Percentiles rank a stretch among this genome's conserved stretches.
Evolutionary conservation across 1,140 invertebrate species (phyloP).

Genomic region (Dreissena polymorpha): DNA sequence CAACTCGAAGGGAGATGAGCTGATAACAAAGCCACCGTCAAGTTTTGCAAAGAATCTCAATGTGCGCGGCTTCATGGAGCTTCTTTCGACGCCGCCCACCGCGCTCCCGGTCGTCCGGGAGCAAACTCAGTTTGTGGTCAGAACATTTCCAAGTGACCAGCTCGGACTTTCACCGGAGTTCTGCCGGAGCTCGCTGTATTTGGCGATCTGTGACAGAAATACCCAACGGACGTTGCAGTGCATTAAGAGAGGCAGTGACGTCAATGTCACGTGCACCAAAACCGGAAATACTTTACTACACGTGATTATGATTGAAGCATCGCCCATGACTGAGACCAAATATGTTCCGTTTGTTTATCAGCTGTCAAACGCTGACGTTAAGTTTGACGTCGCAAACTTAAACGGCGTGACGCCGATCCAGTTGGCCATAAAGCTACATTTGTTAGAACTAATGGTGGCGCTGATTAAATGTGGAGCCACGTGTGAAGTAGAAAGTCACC

Average conservation of each 20-base stretch:
- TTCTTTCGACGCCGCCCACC: neutral
- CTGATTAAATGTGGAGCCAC: slow-evolving; percentile 70
- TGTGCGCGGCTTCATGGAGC: neutral
- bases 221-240: slow-evolving; percentile 9
- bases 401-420: slow-evolving; percentile 65
- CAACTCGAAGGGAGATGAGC: too few relatives aligned
- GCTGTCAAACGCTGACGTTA: slow-evolving; percentile 73
- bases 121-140: slow-evolving; percentile 26
- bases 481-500: slow-evolving; percentile 55
- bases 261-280: slow-evolving; percentile 52
- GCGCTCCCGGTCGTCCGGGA: neutral
- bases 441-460: slow-evolving; percentile 68
- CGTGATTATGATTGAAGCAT: slow-evolving; percentile 61
- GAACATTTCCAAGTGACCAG: slow-evolving; percentile 43
- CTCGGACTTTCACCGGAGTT: slow-evolving; percentile 38
- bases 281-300: slow-evolving; percentile 69
- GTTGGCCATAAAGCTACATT: slow-evolving; percentile 63
- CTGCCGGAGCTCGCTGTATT: slow-evolving; percentile 42
- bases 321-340: slow-evolving; percentile 60
- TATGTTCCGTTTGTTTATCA: slow-evolving; percentile 75
- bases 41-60: neutral
- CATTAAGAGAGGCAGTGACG: slow-evolving; percentile 60
- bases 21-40: too few relatives aligned
- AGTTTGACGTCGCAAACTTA: slow-evolving; percentile 64
- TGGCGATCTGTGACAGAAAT: slow-evolving; percentile 54